These are phyloP conservation scores for Dendroctonus ponderosae DNA, from an alignment of 1,140 invertebrate genomes.

Conservation along the genomic window DNA sequence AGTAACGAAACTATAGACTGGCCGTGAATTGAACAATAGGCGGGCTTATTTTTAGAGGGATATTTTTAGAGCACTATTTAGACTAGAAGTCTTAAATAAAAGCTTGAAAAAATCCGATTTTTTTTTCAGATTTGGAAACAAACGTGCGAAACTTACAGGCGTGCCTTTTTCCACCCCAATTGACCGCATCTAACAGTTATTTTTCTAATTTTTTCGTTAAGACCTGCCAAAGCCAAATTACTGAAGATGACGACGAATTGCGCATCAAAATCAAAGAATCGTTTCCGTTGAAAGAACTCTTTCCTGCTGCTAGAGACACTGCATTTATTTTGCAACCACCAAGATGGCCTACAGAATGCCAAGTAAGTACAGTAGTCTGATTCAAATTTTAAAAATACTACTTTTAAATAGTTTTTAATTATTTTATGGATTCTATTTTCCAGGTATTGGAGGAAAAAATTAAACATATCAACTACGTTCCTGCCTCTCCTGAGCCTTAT, in stretches of 20 bases:
- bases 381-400: too few species aligned
- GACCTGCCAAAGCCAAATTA: slow-evolving; percentile 6
- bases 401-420: neutral
- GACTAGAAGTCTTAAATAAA: neutral
- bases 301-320: slow-evolving; percentile 63
- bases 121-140: slow-evolving; percentile 25
- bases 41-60: neutral
- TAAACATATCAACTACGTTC: slow-evolving; percentile 72
- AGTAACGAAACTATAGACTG: neutral
- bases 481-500: slow-evolving; percentile 73
- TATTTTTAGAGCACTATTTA: neutral
- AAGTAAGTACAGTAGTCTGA: slow-evolving; percentile 60
- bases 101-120: too few species aligned
- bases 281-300: slow-evolving; percentile 59
- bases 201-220: slow-evolving; percentile 40
- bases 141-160: slow-evolving; percentile 35
- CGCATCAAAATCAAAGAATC: slow-evolving; percentile 34
- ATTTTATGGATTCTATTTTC: neutral
- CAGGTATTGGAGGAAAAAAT: slow-evolving; percentile 82
- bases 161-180: slow-evolving; percentile 33
- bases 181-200: slow-evolving; percentile 32
- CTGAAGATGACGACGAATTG: slow-evolving; percentile 31
- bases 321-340: slow-evolving; percentile 69
- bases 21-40: slow-evolving; percentile 15
- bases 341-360: slow-evolving; percentile 86